A percentile compares a stretch with the other conserved stretches of the same genome.
Evolutionary conservation across 2,888 invertebrate species (phyloP).

Genomic region (Deilephila elpenor): DNA sequence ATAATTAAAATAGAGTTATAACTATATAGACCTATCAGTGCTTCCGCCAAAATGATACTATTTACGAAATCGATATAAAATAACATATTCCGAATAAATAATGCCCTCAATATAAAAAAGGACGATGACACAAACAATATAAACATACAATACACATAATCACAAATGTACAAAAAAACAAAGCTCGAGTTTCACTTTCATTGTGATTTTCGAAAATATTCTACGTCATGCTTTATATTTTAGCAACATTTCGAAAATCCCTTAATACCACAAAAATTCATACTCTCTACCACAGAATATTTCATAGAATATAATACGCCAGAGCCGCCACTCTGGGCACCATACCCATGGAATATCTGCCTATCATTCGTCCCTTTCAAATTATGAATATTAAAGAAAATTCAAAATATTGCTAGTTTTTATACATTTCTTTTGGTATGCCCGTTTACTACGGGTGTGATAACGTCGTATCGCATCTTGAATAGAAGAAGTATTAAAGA

Average conservation of each 20-base stretch:
- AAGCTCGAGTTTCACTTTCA: too few species aligned
- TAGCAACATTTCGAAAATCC: conserved; percentile 8
- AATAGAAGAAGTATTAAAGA: too few species aligned
- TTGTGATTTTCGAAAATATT: background rate
- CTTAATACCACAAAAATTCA: conserved; percentile 38
- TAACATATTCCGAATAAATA: too few species aligned
- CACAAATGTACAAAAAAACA: too few species aligned
- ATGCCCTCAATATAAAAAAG: too few species aligned
- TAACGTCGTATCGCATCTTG: too few species aligned
- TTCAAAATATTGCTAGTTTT: background rate
- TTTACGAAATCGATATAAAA: background rate
- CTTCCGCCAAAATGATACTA: conserved; percentile 5
- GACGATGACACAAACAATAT: background rate
- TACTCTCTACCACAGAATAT: conserved; percentile 40
- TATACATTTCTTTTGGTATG: background rate
- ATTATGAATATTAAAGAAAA: conserved; percentile 42
- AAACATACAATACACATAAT: background rate
- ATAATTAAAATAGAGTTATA: too few species aligned
- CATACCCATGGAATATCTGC: conserved; percentile 51
- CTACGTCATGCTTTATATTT: background rate
- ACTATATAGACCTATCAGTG: background rate
- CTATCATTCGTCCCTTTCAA: conserved; percentile 46
- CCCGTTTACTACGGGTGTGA: too few species aligned
- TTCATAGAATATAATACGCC: conserved; percentile 53
- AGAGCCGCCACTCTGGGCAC: conserved; percentile 75